Evolutionary conservation across 2,113 vertebrate genomes (phyloP).

Genomic region (Brachypteracias leptosomus): DNA sequence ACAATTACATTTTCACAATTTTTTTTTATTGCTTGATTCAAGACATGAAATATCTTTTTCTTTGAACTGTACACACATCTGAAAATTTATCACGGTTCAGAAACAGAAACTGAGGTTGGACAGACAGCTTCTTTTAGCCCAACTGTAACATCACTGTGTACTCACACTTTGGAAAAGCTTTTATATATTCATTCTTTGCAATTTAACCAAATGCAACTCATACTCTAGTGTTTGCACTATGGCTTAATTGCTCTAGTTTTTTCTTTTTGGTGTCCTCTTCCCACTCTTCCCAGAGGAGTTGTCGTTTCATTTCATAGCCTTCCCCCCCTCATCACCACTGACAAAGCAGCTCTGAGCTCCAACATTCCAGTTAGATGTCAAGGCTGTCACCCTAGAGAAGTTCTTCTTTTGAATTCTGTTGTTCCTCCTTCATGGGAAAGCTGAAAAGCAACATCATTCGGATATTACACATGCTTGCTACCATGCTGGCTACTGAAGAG

Average conservation of each 20-base stretch:
- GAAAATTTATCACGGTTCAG: background rate
- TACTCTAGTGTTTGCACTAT: background rate
- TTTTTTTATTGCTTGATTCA: background rate
- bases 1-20: background rate
- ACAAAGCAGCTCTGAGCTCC: slow-evolving; percentile 35
- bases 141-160: background rate
- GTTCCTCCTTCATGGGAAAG: background rate
- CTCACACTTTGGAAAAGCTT: background rate
- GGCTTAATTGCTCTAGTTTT: background rate
- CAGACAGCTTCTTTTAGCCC: background rate
- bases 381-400: slow-evolving; percentile 40
- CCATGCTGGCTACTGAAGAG: background rate
- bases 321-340: background rate
- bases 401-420: slow-evolving; percentile 13
- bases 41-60: background rate
- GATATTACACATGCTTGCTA: background rate
- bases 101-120: background rate
- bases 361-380: slow-evolving; percentile 32
- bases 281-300: background rate
- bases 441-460: slow-evolving; percentile 27
- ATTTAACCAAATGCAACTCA: background rate
- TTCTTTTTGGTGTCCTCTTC: background rate
- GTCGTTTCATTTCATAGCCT: background rate
- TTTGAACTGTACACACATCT: background rate
- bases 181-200: background rate